These are phyloP conservation scores for Magallana gigas DNA, from an alignment of 1,140 invertebrate species.

Conservation along the genomic window DNA sequence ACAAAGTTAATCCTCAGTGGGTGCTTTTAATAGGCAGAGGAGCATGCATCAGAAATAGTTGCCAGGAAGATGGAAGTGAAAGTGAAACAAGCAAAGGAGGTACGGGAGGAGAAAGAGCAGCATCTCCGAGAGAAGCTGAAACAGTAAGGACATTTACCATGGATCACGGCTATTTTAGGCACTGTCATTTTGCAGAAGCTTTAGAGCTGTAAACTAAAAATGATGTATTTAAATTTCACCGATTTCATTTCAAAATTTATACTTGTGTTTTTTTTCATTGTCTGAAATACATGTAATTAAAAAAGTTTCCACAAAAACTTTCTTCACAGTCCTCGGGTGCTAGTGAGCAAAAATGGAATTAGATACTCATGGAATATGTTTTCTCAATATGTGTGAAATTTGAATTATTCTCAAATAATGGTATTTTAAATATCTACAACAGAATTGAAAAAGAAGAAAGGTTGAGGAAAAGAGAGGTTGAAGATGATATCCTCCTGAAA, in stretches of 20 bases:
- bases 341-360: neutral
- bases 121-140: constrained; percentile 59
- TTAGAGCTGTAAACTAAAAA: too few species aligned
- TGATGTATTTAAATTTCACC: too few species aligned
- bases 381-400: too few species aligned
- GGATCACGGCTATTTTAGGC: too few species aligned
- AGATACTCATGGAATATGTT: neutral
- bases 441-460: constrained; percentile 66
- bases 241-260: too few species aligned
- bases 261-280: too few species aligned
- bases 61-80: constrained; percentile 58
- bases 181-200: too few species aligned
- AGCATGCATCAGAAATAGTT: constrained; percentile 57
- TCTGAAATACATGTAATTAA: too few species aligned
- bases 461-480: constrained; percentile 53
- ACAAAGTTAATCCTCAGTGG: too few species aligned
- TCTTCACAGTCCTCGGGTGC: too few species aligned
- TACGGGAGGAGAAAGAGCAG: constrained; percentile 55
- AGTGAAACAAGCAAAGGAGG: constrained; percentile 58
- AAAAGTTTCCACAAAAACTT: too few species aligned
- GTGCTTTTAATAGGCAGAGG: constrained; percentile 55
- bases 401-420: neutral
- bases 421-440: constrained; percentile 10
- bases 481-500: constrained; percentile 56
- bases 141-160: constrained; percentile 49